Percentiles rank a stretch among this genome's conserved stretches.
Conservation (phyloP, 2,113 vertebrate genomes). For the Ploceus nigricollis region DNA sequence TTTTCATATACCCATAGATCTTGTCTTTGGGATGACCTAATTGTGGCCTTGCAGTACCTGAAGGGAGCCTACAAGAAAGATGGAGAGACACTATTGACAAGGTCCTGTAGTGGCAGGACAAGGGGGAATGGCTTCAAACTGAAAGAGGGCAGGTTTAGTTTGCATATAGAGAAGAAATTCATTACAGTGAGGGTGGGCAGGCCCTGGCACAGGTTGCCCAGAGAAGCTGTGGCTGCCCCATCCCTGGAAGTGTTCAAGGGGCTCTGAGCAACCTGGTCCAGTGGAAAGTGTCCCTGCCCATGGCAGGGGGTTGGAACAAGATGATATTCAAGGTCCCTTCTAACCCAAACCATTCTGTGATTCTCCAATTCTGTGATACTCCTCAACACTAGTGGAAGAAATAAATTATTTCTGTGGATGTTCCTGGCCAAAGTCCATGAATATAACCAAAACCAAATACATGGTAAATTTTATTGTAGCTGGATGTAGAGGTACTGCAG, state of each 20-base stretch:
- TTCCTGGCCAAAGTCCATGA: neutral
- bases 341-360: neutral
- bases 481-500: neutral
- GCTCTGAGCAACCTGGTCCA: rapidly evolving
- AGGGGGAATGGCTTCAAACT: neutral
- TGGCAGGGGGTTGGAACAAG: neutral
- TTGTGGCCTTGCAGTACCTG: neutral
- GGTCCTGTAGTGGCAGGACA: neutral
- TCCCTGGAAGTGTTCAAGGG: neutral
- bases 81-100: neutral
- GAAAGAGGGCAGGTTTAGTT: neutral
- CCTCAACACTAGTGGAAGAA: neutral
- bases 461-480: neutral
- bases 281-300: neutral
- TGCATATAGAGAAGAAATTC: neutral
- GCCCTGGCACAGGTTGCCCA: neutral
- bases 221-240: rapidly evolving
- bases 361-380: rapidly evolving
- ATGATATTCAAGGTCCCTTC: neutral
- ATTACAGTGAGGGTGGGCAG: neutral
- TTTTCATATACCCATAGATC: neutral
- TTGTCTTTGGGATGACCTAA: neutral
- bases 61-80: neutral
- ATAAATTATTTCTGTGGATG: neutral
- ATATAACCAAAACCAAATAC: neutral